Evolutionary conservation across 1,140 invertebrate species (phyloP), one percentile per base, ranked within the genome.

Genomic region (Stegodyphus mimosarum): DNA sequence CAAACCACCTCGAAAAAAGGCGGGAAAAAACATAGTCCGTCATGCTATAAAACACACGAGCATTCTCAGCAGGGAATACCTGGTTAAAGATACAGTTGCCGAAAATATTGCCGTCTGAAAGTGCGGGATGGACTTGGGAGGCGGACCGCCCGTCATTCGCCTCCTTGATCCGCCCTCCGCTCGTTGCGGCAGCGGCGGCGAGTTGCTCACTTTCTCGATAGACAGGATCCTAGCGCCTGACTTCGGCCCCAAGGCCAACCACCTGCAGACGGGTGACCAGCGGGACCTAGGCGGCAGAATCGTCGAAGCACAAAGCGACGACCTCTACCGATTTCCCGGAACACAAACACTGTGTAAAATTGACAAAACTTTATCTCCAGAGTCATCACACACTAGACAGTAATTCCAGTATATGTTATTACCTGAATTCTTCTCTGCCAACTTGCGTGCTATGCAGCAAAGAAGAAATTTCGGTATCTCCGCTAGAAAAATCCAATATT

Each of bases 171-270:
- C 53, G 17, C 53, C 52, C 49, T 60, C 53, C 10, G 11, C 72
- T 9, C 51, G 52, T 33, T 48, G 52, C 60, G n/a, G 51, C 7
- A 60, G 18, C 73, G 73, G 52, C 73, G 70, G 70, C 33, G 7
- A 69, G 7, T 7, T 49, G 7, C 75, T 77, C 7, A 67, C 48
- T 50, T 77, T 77, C 49, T 77, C 75, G 7, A 66, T 77, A 13
- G 75, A 77, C 10, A 51, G 63, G 60, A 77, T 77, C 9, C 63
- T 77, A 17, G 17, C 75, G 49, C 75, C 75, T n/a, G 75, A 77
- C 49, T 77, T 77, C 60, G 75, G 75, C 3, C 75, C 48, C 49
- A 18, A 66, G 70, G 33, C n/a, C 70, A 13, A 71, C 49, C 10
- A 6, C 49, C 13, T 15, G 1, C 10, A 49, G 6, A 71, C 50